These are phyloP conservation scores for Tympanoctomys barrerae DNA, from an alignment of 2,797 vertebrate genomes.

Conservation along the genomic window DNA sequence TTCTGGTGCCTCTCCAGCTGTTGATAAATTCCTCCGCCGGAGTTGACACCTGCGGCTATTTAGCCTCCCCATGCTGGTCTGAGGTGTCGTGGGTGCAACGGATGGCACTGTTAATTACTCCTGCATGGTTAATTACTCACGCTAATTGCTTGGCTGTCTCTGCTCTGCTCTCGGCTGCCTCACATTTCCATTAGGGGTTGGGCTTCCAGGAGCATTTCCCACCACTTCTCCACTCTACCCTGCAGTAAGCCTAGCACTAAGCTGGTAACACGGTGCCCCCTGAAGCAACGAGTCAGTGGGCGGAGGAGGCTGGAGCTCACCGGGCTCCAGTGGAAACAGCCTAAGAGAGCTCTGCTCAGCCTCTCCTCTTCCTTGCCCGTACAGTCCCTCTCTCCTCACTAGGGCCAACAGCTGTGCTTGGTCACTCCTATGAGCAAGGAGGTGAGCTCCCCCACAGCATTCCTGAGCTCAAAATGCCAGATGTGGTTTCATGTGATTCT, in stretches of 20 bases:
- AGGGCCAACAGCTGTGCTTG: background rate
- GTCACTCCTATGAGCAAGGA: background rate
- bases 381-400: background rate
- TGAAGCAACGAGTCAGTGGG: too few species aligned
- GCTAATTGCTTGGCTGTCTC: constrained; percentile 40
- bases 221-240: background rate
- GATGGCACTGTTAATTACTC: background rate
- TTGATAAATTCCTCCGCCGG: background rate
- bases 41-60: background rate
- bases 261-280: background rate
- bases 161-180: background rate
- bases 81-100: background rate
- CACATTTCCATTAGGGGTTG: background rate
- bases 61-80: background rate
- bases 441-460: background rate
- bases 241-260: background rate
- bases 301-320: background rate
- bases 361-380: background rate
- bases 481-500: background rate
- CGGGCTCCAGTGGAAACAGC: background rate
- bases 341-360: background rate
- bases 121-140: background rate
- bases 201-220: background rate
- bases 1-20: background rate
- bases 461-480: background rate